Evolutionary conservation across 2,113 vertebrate species (phyloP).

Genomic region (Rhegmatorhina hoffmannsi): DNA sequence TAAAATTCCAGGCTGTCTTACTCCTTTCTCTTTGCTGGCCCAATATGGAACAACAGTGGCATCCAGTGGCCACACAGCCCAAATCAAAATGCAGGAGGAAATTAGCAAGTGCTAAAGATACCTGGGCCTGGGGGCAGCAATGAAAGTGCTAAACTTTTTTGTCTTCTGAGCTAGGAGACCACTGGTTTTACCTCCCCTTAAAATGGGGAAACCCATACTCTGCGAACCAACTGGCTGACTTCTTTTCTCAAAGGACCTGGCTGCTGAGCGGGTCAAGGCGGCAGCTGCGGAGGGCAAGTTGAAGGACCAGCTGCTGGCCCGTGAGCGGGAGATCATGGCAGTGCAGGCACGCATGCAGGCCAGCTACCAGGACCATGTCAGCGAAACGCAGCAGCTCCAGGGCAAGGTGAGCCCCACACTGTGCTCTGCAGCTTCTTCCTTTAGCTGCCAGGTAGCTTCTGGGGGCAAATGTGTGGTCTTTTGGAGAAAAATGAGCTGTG

Average conservation of each 20-base stretch:
- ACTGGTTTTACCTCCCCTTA: neutral
- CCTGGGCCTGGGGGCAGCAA: neutral
- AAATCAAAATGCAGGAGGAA: constrained; percentile 3
- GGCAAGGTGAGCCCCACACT: constrained; percentile 80
- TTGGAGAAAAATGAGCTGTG: neutral
- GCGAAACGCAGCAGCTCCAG: constrained; percentile 88
- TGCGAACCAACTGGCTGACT: neutral
- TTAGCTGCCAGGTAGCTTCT: neutral
- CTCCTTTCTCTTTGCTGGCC: constrained; percentile 15
- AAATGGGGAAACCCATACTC: neutral
- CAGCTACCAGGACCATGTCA: constrained; percentile 88
- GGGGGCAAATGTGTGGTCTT: neutral
- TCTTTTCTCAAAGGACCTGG: constrained; percentile 80
- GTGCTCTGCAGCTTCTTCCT: neutral
- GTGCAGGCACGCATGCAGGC: constrained; percentile 93
- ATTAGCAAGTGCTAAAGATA: neutral
- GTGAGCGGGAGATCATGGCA: constrained; percentile 84
- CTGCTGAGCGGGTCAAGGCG: constrained; percentile 84
- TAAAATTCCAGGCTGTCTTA: neutral
- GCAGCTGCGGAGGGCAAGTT: constrained; percentile 80
- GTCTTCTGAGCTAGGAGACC: neutral
- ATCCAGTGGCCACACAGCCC: constrained; percentile 35
- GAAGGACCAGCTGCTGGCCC: constrained; percentile 86
- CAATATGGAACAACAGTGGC: constrained; percentile 24
- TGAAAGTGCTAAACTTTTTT: neutral